phyloP scores from a whole-genome alignment of 2,888 invertebrate species.

The Oegoconia quadripuncta region DNA sequence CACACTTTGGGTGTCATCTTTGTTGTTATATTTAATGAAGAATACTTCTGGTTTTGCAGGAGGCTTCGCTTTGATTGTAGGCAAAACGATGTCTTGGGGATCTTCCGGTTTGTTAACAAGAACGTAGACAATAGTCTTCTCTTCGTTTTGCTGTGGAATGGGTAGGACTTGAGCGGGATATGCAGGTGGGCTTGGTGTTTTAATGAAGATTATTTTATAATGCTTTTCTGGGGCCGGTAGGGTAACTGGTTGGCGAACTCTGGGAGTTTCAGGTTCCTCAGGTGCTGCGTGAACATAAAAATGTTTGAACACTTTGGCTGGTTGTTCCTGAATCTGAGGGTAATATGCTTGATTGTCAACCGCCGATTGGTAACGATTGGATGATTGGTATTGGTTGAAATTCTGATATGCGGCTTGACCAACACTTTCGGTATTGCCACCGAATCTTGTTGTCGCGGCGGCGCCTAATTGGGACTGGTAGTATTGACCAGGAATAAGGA shows the following conservation, averaged over 20 bases:
- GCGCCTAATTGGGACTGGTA: constrained; percentile 26
- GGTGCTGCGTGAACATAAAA: constrained; percentile 71
- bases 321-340: constrained; percentile 85
- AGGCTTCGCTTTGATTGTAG: constrained; percentile 83
- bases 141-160: constrained; percentile 83
- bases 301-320: constrained; percentile 83
- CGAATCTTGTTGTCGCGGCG: constrained; percentile 8
- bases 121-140: constrained; percentile 88
- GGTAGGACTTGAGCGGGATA: constrained; percentile 83
- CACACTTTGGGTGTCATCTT: constrained; percentile 69
- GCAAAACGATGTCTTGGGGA: constrained; percentile 81
- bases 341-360: constrained; percentile 73
- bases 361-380: constrained; percentile 26
- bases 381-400: constrained; percentile 33
- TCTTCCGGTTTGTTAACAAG: constrained; percentile 88
- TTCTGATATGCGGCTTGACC: constrained; percentile 22
- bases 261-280: constrained; percentile 72
- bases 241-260: constrained; percentile 77
- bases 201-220: constrained; percentile 90
- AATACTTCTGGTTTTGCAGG: constrained; percentile 88
- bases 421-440: constrained; percentile 10
- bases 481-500: constrained; percentile 22
- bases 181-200: constrained; percentile 83
- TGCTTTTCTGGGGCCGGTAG: constrained; percentile 85
- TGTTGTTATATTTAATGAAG: constrained; percentile 88